Evolutionary conservation across 92 coral and sea anemone species (phyloP).

Genomic region (Montipora capitata): DNA sequence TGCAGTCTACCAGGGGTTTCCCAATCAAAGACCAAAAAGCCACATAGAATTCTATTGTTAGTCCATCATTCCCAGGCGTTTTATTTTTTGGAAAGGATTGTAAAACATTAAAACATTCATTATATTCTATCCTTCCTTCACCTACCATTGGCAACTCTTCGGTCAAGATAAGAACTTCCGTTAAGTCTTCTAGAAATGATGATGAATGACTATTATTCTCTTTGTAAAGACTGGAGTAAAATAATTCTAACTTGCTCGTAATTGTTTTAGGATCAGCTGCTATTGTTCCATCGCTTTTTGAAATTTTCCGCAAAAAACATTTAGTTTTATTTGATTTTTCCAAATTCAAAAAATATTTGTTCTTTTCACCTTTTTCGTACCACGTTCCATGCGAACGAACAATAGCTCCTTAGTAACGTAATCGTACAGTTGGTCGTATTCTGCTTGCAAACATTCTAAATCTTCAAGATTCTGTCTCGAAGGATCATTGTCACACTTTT

Average conservation of each 20-base stretch:
- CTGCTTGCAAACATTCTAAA: too few species aligned
- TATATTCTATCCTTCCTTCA: too few species aligned
- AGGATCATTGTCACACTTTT: too few species aligned
- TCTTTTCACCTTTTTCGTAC: slow-evolving; percentile 58
- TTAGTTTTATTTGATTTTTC: slow-evolving; percentile 24
- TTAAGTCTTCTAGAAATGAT: slow-evolving; percentile 1
- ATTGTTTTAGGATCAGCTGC: neutral
- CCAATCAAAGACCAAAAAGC: too few species aligned
- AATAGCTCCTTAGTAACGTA: slow-evolving; percentile 56
- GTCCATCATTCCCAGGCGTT: too few species aligned
- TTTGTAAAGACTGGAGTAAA: slow-evolving; percentile 21
- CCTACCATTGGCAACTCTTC: too few species aligned
- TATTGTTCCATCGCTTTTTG: neutral
- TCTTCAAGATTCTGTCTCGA: too few species aligned
- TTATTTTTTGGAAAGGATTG: too few species aligned
- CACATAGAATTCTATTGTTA: too few species aligned
- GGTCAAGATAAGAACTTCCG: neutral
- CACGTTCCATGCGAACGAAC: slow-evolving; percentile 57
- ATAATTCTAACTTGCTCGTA: slow-evolving; percentile 25
- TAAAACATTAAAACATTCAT: too few species aligned
- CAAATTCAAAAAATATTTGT: too few species aligned
- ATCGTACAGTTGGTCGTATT: neutral
- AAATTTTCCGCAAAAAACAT: slow-evolving; percentile 47
- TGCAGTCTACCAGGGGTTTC: too few species aligned
- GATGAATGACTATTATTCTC: neutral